phyloP scores from a whole-genome alignment of 2,113 vertebrate genomes.

The Scomber scombrus region DNA sequence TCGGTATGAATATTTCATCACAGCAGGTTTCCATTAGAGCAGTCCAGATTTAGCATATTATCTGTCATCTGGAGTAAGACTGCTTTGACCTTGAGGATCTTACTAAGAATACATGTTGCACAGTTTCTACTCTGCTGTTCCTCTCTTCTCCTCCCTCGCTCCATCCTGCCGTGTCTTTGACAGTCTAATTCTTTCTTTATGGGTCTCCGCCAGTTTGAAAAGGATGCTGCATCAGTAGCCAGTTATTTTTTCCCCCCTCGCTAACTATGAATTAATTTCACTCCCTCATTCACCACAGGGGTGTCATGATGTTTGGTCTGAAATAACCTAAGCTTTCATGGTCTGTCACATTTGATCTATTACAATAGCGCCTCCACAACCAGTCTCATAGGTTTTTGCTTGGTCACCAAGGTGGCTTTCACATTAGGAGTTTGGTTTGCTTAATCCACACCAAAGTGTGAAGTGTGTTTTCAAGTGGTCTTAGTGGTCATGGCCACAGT shows the following conservation, averaged over 20 bases:
- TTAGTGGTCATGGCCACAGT: too few relatives aligned
- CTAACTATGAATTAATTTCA: conserved; percentile 26
- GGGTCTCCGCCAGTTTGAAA: neutral
- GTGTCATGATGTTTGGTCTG: conserved; percentile 36
- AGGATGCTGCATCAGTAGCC: neutral
- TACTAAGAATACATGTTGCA: conserved; percentile 28
- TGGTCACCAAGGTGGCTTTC: neutral
- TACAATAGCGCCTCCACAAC: conserved; percentile 1
- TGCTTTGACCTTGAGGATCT: conserved; percentile 64
- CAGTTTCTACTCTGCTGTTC: conserved; percentile 2
- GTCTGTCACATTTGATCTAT: conserved; percentile 44
- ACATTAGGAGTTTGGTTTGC: conserved; percentile 2
- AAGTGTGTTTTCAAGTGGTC: neutral
- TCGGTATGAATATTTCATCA: conserved; percentile 33
- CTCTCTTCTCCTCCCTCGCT: neutral
- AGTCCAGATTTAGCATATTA: conserved; percentile 48
- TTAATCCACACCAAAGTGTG: neutral
- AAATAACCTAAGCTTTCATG: conserved; percentile 46
- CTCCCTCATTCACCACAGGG: neutral
- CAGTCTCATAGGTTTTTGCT: neutral
- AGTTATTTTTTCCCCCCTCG: neutral
- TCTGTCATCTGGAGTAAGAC: conserved; percentile 54
- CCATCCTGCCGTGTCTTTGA: neutral
- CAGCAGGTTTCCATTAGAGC: conserved; percentile 55
- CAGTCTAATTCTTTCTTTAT: neutral